Evolutionary conservation across 1,140 invertebrate genomes (phyloP), one percentile per base, ranked within the genome.

Genomic region (Amphibalanus amphitrite): DNA sequence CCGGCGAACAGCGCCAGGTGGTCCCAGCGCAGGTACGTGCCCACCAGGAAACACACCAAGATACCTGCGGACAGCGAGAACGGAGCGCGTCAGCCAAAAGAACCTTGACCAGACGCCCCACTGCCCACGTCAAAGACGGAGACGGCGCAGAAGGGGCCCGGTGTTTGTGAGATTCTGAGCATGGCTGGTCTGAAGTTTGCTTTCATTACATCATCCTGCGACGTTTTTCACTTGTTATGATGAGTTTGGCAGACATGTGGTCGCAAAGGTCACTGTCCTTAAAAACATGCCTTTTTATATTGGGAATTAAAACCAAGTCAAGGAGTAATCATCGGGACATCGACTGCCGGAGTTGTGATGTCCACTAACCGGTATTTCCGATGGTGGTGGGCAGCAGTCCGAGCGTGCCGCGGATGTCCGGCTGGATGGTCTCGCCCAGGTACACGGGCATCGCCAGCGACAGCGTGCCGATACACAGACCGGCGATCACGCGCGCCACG

Each of bases 381-480:
- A 96, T 86, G 0, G 90, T 90, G n/a, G 93, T 94, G 0, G 91
- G 91, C 72, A 96, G 79, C 38, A 95, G 81, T 26, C 92, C 93
- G 10, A 96, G 82, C 4, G 89, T 88, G 17, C 93, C 93, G 71
- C 94, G 82, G 0, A 95, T 89, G 83, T 94, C 90, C 3, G 92
- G 87, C 77, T 95, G 91, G 29, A 95, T 84, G 1, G 91, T 90
- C 82, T 96, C 94, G 30, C 91, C 92, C n/a, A 96, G 84, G 78
- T 96, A 96, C 3, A 96, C 91, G 0, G 93, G 93, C 69, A 92
- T 84, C 8, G 89, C 88, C 0, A 95, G 83, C 1, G 90, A 92
- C 1, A 89, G 87, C 40, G 73, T 71, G 67, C 76, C 76, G 29
- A 94, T 89, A 77, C 90, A 89, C 74, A 95, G 85, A 13, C 94